Conservation (phyloP, 2,113 vertebrate species). For the Coptodon bakossiorum region DNA sequence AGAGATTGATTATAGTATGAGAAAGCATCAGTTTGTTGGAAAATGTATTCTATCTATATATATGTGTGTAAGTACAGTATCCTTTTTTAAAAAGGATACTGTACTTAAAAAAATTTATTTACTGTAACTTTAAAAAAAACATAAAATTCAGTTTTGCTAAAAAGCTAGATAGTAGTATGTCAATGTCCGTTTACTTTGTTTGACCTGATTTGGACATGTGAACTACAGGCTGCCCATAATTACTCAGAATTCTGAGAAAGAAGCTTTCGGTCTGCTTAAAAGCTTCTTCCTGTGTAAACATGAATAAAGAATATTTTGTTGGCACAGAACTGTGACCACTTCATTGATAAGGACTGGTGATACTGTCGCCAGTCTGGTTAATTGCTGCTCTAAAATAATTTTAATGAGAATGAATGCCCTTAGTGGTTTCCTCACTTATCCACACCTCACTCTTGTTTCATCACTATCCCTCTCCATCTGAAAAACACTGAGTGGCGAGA, state of each 20-base stretch:
- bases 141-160: not conserved
- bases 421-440: not conserved
- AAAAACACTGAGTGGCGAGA: not conserved
- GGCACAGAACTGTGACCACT: slow-evolving; percentile 8
- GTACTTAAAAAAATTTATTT: not conserved
- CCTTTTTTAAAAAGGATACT: not conserved
- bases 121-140: not conserved
- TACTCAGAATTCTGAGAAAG: slow-evolving; percentile 41
- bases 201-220: not conserved
- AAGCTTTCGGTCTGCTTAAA: slow-evolving; percentile 39
- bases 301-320: slow-evolving; percentile 45
- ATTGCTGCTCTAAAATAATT: slow-evolving; percentile 47
- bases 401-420: slow-evolving; percentile 49
- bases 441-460: not conserved
- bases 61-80: not conserved
- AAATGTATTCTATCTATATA: not conserved
- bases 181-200: not conserved
- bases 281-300: slow-evolving; percentile 30
- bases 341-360: slow-evolving; percentile 22
- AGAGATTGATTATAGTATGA: not conserved
- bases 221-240: slow-evolving; percentile 29
- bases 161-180: not conserved
- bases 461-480: not conserved
- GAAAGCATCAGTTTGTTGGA: not conserved
- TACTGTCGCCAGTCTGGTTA: slow-evolving; percentile 35